Evolutionary conservation across 2,797 vertebrate genomes (phyloP).

Genomic region (Nasua narica): DNA sequence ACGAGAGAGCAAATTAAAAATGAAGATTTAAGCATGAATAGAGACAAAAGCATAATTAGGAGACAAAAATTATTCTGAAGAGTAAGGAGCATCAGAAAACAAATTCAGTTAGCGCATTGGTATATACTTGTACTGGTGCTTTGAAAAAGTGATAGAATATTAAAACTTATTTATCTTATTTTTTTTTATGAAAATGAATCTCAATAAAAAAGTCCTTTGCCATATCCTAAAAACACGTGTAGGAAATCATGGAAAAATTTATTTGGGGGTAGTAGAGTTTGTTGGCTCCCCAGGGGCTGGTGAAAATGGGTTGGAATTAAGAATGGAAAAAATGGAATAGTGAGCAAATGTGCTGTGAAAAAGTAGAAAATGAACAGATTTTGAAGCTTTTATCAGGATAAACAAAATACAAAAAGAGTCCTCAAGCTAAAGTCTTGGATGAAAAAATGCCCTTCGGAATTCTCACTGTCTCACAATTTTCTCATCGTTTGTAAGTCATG

Average conservation of each 20-base stretch:
- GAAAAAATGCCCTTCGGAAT: not conserved
- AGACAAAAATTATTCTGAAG: conserved; percentile 25
- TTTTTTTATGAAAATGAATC: not conserved
- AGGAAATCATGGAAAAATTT: not conserved
- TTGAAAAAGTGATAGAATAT: not conserved
- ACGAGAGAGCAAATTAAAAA: not conserved
- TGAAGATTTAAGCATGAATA: not conserved
- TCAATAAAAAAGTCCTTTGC: not conserved
- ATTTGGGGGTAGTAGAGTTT: not conserved
- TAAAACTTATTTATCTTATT: not conserved
- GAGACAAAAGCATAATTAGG: not conserved
- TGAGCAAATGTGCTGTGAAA: not conserved
- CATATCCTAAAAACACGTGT: not conserved
- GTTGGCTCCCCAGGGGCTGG: not conserved
- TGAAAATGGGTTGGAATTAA: not conserved
- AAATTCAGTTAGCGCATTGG: not conserved
- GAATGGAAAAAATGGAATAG: not conserved
- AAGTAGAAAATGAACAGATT: not conserved
- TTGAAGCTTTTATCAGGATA: not conserved
- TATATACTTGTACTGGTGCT: not conserved
- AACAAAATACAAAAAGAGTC: not conserved
- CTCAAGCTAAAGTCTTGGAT: not conserved
- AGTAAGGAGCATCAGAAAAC: not conserved
- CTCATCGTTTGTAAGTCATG: not conserved
- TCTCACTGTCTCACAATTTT: not conserved